Conservation (phyloP, 2,888 invertebrate genomes). For the Perizoma flavofasciatum region DNA sequence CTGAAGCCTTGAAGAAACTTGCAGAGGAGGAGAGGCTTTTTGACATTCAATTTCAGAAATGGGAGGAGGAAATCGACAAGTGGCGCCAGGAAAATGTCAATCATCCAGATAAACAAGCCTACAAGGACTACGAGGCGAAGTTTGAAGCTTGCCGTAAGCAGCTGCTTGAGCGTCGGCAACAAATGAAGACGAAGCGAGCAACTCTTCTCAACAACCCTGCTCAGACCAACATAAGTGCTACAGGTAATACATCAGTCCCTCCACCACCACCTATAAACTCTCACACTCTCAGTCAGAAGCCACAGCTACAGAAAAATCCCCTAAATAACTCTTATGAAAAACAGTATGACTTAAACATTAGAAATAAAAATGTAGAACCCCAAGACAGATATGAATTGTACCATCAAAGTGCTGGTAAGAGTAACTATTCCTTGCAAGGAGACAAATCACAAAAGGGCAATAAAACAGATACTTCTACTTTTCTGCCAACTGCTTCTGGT, state of each 20-base stretch:
- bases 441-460: slow-evolving; percentile 31
- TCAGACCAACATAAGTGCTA: slow-evolving; percentile 31
- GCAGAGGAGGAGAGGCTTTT: slow-evolving; percentile 92
- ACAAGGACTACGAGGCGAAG: slow-evolving; percentile 93
- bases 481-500: slow-evolving; percentile 58
- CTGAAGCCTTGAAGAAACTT: slow-evolving; percentile 69
- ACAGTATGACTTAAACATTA: slow-evolving; percentile 49
- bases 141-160: slow-evolving; percentile 93
- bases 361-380: slow-evolving; percentile 47
- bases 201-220: slow-evolving; percentile 51
- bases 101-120: slow-evolving; percentile 95
- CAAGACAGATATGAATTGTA: slow-evolving; percentile 62
- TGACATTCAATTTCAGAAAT: slow-evolving; percentile 94
- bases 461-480: slow-evolving; percentile 50
- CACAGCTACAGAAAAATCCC: slow-evolving; percentile 27
- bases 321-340: slow-evolving; percentile 47
- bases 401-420: slow-evolving; percentile 39
- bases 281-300: slow-evolving; percentile 39
- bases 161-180: slow-evolving; percentile 90
- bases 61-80: slow-evolving; percentile 95
- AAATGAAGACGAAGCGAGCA: slow-evolving; percentile 88
- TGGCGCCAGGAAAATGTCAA: slow-evolving; percentile 96
- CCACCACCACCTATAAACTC: slow-evolving; percentile 42
- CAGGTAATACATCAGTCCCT: slow-evolving; percentile 50
- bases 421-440: slow-evolving; percentile 31